These are phyloP conservation scores for Phocoena phocoena DNA, from an alignment of 2,113 vertebrate genomes.

Conservation along the genomic window DNA sequence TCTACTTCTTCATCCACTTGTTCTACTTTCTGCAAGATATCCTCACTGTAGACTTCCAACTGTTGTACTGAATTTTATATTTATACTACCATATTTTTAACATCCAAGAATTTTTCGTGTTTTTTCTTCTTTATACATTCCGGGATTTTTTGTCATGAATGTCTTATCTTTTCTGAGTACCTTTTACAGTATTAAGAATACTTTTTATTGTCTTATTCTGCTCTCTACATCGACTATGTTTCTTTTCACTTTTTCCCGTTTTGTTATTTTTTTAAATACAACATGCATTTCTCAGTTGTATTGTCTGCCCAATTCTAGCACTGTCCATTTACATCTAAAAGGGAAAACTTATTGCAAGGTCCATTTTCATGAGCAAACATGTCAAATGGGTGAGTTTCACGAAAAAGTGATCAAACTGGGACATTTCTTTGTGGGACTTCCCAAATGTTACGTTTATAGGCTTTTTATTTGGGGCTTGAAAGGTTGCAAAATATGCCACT, in stretches of 20 bases:
- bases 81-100: slow-evolving; percentile 10
- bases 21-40: not conserved
- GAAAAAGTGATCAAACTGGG: not conserved
- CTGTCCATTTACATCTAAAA: not conserved
- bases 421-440: not conserved
- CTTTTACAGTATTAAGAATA: not conserved
- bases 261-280: not conserved
- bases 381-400: not conserved
- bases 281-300: not conserved
- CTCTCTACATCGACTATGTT: not conserved
- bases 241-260: not conserved
- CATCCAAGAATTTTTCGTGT: not conserved
- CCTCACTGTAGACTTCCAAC: not conserved
- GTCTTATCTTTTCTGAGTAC: not conserved
- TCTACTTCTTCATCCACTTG: not conserved
- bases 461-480: not conserved
- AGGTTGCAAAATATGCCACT: not conserved
- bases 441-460: not conserved
- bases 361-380: not conserved
- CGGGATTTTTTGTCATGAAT: not conserved
- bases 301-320: not conserved
- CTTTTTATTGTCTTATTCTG: not conserved
- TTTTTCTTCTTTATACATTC: not conserved
- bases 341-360: not conserved
- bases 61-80: not conserved